Evolutionary conservation across 2,797 vertebrate species (phyloP), one percentile per base, ranked within the genome.

Genomic region (Carduelis carduelis): DNA sequence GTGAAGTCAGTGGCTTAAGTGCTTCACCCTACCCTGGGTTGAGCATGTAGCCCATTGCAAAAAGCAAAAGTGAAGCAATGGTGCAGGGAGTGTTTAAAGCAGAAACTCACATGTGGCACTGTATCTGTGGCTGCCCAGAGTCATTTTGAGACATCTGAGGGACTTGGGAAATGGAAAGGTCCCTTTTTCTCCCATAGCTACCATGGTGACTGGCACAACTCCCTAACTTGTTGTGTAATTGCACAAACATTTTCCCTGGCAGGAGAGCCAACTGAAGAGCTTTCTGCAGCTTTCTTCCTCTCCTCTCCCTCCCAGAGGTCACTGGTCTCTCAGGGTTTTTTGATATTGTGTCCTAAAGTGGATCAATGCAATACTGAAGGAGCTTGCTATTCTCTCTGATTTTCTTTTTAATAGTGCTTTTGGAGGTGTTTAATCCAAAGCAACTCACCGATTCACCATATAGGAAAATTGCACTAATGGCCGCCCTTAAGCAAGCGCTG

Each of bases 371-470:
- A n/a, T 41, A 41, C 50, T 41, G 44, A n/a, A 91, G 44, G 28
- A 79, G 49, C 27, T 80, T 56, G 68, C 49, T 55, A 16, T 56
- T 87, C 64, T 53, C 53, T 47, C 80, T 43, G 43, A 55, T 83
- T 93, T 90, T 81, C n/a, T 86, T 88, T 39, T 50, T 88, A 49
- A 41, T 47, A 16, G 14, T 90, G 30, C 35, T 71, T 89, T 83
- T 81, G 53, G 57, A 95, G 47, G 18, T 69, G 55, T 90, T 88
- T 75, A 41, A 83, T 93, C 79, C 88, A 46, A 75, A 95, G 63
- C 23, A 87, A 78, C 43, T 91, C 65, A 59, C 43, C 0, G 0
- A 47, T 12, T 93, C 69, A 86, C 93, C 80, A 37, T 30, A 56
- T 22, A 95, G 47, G 57, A 86, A 81, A 93, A 71, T 19, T 65